Evolutionary conservation across 2,888 invertebrate species (phyloP), one percentile per base, ranked within the genome.

Genomic region (Cryptosula pallasiana): DNA sequence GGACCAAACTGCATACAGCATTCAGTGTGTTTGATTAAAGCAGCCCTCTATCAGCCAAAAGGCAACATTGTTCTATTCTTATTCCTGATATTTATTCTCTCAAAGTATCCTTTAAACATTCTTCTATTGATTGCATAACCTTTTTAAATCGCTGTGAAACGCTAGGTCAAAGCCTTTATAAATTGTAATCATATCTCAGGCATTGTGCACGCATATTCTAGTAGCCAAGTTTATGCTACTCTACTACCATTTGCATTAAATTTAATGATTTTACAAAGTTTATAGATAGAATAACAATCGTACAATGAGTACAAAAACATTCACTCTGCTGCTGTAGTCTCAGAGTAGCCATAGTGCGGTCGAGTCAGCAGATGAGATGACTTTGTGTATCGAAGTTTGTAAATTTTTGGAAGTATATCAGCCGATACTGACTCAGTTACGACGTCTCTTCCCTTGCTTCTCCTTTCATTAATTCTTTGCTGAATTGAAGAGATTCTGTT

Each of bases 31-130:
- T 63, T 63, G 63, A 32, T 63, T 63, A 63, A 63, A 32, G 63
- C 63, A 63, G 63, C 63, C 32, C n/a, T 63, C 32, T 63, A 63
- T 63, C 63, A 63, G 32, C 63, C 13, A 63, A 63, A 63, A 63
- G 63, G 63, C 63, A 63, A 63, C 63, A 63, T 32, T 63, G 63
- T 63, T 63, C 63, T 63, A 13, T 63, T 63, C 63, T 32, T 32
- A 32, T 63, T 9, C 32, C 13, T 9, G 13, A 32, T 20, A 27
- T 63, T 25, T 63, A 25, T 63, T 25, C 27, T 63, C 63, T 63
- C 63, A 25, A 63, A 34, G 27, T 20, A 13, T 34, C 32, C 63
- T 63, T 29, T 63, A 63, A 63, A 32, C 63, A 27, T 63, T 9
- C 9, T 27, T 63, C 63, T 29, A 63, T 63, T 63, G 32, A 63